Percentiles rank a stretch among this genome's conserved stretches.
phyloP scores from a whole-genome alignment of 2,888 invertebrate species.

The Dasypolia templi region DNA sequence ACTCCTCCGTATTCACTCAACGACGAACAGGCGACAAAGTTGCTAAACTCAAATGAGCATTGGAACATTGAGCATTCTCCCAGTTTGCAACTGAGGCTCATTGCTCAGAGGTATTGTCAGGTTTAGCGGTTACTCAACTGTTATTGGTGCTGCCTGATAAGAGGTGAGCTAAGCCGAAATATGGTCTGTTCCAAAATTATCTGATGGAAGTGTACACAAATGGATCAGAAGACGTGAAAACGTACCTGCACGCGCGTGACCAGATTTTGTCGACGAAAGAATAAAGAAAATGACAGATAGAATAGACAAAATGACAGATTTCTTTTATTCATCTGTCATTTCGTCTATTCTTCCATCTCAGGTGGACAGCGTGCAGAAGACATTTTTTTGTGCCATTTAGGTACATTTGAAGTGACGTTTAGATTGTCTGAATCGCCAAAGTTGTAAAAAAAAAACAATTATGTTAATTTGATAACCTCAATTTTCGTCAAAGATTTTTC shows the following conservation, averaged over 20 bases:
- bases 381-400: background rate
- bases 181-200: background rate
- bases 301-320: too few relatives aligned
- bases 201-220: background rate
- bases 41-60: slow-evolving; percentile 20
- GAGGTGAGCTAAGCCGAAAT: slow-evolving; percentile 3
- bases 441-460: too few relatives aligned
- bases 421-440: too few relatives aligned
- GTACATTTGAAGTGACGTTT: too few relatives aligned
- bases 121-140: slow-evolving; percentile 37
- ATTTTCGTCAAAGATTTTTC: background rate
- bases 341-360: too few relatives aligned
- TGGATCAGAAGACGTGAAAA: background rate
- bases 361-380: too few relatives aligned
- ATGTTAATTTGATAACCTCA: background rate
- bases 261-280: too few relatives aligned
- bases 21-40: slow-evolving; percentile 29
- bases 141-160: slow-evolving; percentile 44
- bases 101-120: slow-evolving; percentile 29
- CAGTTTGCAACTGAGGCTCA: slow-evolving; percentile 21
- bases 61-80: slow-evolving; percentile 21
- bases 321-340: too few relatives aligned
- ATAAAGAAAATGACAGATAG: too few relatives aligned
- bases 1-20: slow-evolving; percentile 2
- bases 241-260: too few relatives aligned